phyloP scores from a whole-genome alignment of 2,113 vertebrate species.

The Nycticorax nycticorax region DNA sequence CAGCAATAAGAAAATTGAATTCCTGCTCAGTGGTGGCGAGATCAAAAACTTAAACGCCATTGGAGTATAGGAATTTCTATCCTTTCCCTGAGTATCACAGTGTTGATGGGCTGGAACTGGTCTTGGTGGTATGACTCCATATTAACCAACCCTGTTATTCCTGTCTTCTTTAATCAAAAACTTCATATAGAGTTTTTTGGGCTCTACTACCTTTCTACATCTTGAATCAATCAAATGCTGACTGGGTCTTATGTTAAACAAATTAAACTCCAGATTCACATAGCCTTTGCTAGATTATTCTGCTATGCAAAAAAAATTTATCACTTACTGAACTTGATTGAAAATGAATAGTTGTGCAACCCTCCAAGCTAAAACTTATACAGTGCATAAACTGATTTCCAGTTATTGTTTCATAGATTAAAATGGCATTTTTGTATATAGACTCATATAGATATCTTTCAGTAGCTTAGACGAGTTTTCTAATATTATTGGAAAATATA shows the following conservation, averaged over 20 bases:
- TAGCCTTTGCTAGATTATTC: slow-evolving; percentile 3
- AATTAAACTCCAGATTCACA: slow-evolving; percentile 49
- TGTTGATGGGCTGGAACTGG: neutral
- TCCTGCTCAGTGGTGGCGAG: neutral
- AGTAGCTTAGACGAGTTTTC: neutral
- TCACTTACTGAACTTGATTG: neutral
- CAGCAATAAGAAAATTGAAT: neutral
- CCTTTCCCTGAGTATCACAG: neutral
- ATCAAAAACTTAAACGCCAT: neutral
- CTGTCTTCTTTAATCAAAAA: slow-evolving; percentile 57
- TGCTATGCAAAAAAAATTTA: neutral
- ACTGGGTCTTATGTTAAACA: slow-evolving; percentile 26
- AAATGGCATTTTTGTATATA: neutral
- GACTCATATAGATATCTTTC: neutral
- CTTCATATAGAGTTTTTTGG: neutral
- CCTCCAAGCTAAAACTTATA: neutral
- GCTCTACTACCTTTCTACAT: slow-evolving; percentile 22
- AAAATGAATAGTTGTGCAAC: neutral
- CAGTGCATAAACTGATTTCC: neutral
- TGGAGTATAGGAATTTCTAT: neutral
- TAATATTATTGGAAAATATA: neutral
- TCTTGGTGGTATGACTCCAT: neutral
- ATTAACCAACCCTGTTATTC: slow-evolving; percentile 39
- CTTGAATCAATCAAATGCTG: slow-evolving; percentile 49
- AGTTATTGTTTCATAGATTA: neutral